These are phyloP conservation scores for Megathymus violae DNA, from an alignment of 1,140 invertebrate genomes.

Conservation along the genomic window DNA sequence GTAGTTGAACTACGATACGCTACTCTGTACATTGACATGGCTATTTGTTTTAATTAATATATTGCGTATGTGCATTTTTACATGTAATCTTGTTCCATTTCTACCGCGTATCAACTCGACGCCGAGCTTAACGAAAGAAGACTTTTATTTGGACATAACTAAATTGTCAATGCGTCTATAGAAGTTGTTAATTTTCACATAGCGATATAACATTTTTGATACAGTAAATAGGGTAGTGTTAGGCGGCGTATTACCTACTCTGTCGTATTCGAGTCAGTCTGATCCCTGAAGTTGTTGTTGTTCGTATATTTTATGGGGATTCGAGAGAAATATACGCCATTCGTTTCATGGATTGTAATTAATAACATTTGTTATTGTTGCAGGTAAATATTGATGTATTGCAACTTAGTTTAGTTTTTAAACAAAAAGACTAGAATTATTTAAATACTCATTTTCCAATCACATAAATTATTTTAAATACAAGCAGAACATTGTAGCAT, in stretches of 20 bases:
- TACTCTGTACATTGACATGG: constrained; percentile 42
- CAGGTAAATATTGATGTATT: too few species aligned
- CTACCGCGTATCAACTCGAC: background rate
- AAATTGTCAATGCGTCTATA: background rate
- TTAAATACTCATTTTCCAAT: background rate
- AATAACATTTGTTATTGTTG: background rate
- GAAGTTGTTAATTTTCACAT: background rate
- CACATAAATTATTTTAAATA: too few species aligned
- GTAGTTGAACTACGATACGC: constrained; percentile 17
- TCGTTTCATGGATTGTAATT: background rate
- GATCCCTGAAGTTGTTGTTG: background rate
- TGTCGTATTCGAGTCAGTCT: background rate
- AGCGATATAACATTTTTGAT: background rate
- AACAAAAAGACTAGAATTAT: background rate
- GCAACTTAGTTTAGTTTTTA: too few species aligned
- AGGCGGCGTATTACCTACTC: background rate
- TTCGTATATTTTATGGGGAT: background rate
- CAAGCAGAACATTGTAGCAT: too few species aligned
- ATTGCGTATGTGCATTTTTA: constrained; percentile 21
- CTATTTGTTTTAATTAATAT: constrained; percentile 6
- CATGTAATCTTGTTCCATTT: constrained; percentile 1
- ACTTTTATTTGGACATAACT: too few species aligned
- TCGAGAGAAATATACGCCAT: background rate
- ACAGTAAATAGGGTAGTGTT: background rate
- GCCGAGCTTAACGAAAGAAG: too few species aligned